Evolutionary conservation across 2,888 invertebrate genomes (phyloP).

Genomic region (Nemurella pictetii): DNA sequence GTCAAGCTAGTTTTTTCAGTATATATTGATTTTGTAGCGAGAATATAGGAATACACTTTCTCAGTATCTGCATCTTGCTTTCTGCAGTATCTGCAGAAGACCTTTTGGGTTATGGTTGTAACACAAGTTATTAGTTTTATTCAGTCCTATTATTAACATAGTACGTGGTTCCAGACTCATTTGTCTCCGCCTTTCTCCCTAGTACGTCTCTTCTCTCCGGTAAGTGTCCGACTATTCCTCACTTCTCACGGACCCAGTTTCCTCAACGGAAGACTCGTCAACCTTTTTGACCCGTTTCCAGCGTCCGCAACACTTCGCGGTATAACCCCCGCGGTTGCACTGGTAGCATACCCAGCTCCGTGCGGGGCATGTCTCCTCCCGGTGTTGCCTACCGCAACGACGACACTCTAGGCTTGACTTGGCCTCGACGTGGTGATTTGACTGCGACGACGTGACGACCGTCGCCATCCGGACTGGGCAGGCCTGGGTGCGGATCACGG

Average conservation of each 20-base stretch:
- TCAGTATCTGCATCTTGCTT: no score
- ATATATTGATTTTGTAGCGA: no score
- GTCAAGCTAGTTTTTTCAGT: no score
- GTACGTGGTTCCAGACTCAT: no score
- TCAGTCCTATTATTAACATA: no score
- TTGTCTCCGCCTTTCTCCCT: background rate
- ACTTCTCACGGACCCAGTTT: background rate
- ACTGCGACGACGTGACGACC: background rate
- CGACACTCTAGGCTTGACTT: background rate
- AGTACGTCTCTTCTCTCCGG: background rate
- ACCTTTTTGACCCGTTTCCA: conserved; percentile 4
- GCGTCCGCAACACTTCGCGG: background rate
- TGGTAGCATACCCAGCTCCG: background rate
- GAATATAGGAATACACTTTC: no score
- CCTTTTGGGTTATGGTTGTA: no score
- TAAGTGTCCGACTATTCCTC: background rate
- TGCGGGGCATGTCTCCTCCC: conserved; percentile 6
- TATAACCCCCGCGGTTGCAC: background rate
- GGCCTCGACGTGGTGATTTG: background rate
- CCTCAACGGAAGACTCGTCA: background rate
- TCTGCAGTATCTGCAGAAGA: no score
- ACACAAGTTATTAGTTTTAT: no score
- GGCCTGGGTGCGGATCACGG: no score
- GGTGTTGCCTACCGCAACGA: conserved; percentile 1
- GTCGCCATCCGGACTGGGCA: no score